Evolutionary conservation across 1,140 invertebrate species (phyloP).

Genomic region (Ostrea denselamellosa): DNA sequence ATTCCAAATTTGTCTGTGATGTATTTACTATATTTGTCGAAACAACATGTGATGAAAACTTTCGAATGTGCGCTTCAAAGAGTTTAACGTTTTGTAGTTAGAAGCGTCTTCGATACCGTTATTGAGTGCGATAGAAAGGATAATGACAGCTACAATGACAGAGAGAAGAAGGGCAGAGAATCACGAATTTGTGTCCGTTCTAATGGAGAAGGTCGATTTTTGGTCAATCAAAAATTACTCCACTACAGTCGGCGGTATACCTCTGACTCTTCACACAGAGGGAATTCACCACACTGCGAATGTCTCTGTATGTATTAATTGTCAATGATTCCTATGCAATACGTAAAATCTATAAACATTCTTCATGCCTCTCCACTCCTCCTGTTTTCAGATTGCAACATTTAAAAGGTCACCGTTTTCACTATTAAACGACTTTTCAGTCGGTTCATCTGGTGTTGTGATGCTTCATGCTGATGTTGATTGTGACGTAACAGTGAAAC

Average conservation of each 20-base stretch:
- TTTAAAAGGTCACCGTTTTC: constrained; percentile 6
- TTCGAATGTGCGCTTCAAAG: background rate
- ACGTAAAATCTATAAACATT: background rate
- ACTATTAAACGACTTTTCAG: background rate
- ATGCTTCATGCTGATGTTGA: background rate
- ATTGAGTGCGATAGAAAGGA: background rate
- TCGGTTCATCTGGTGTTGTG: background rate
- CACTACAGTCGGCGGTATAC: background rate
- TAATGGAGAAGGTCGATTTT: background rate
- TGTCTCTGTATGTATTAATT: background rate
- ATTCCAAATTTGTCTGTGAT: background rate
- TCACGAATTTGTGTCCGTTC: background rate
- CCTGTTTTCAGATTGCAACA: background rate
- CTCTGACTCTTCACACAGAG: background rate
- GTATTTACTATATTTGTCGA: background rate
- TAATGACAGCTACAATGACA: background rate
- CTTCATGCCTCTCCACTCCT: background rate
- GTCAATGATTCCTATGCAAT: background rate
- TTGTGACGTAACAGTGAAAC: background rate
- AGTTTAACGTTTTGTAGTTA: background rate
- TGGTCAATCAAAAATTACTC: background rate
- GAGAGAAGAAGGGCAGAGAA: background rate
- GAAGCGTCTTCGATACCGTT: background rate
- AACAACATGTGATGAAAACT: background rate
- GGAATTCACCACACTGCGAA: background rate